Evolutionary conservation across 2,113 vertebrate species (phyloP).

Genomic region (Strigops habroptila): DNA sequence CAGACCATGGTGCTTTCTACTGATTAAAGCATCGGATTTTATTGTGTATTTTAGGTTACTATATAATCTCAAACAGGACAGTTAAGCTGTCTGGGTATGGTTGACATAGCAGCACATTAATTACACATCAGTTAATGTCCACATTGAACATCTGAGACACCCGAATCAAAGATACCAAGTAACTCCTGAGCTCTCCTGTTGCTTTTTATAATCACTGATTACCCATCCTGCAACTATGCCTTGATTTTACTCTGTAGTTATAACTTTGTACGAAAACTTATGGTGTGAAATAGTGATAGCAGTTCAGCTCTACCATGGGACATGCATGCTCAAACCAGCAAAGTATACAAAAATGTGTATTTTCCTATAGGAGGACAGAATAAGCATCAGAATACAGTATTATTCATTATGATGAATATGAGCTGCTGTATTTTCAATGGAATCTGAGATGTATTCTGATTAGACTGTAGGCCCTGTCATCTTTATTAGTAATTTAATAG

Average conservation of each 20-base stretch:
- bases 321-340: background rate
- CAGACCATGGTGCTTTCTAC: background rate
- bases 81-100: background rate
- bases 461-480: background rate
- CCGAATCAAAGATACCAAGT: background rate
- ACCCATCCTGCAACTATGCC: background rate
- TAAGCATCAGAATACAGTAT: background rate
- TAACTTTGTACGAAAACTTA: background rate
- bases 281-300: background rate
- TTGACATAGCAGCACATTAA: background rate
- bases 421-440: background rate
- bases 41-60: background rate
- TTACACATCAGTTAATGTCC: background rate
- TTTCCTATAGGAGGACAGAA: background rate
- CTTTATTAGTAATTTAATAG: background rate
- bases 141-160: background rate
- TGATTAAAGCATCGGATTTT: background rate
- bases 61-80: background rate
- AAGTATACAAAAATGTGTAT: background rate
- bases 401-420: background rate
- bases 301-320: background rate
- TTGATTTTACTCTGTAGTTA: background rate
- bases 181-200: background rate
- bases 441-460: background rate
- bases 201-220: background rate